Conservation (phyloP, 2,797 vertebrate genomes). For the Coilia nasus region DNA sequence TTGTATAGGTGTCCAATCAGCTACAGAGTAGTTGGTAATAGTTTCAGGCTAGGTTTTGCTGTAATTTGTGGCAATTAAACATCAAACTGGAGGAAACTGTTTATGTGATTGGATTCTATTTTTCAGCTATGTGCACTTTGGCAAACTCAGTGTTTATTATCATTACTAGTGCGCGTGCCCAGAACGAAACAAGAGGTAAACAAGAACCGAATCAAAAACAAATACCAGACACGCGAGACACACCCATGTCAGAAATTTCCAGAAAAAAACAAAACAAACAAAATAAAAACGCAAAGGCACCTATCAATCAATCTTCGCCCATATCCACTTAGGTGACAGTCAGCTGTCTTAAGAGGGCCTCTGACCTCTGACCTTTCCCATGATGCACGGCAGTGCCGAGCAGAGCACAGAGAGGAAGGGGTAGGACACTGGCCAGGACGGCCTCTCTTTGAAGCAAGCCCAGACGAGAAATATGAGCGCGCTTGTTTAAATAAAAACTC, state of each 20-base stretch:
- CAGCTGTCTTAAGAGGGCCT: neutral
- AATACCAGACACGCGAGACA: neutral
- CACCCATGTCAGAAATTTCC: neutral
- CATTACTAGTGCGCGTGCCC: neutral
- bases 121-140: conserved; percentile 11
- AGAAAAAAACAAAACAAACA: neutral
- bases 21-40: neutral
- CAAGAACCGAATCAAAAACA: neutral
- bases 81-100: neutral
- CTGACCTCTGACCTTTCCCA: conserved; percentile 12
- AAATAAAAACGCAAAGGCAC: neutral
- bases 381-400: neutral
- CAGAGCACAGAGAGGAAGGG: neutral
- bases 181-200: neutral
- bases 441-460: conserved; percentile 32
- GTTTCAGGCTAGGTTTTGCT: conserved; percentile 2
- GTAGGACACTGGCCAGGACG: neutral
- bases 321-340: neutral
- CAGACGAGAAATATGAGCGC: conserved; percentile 43
- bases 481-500: conserved; percentile 44
- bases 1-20: conserved; percentile 9
- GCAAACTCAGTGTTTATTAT: conserved; percentile 13
- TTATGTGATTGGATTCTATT: neutral
- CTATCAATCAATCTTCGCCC: neutral
- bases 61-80: neutral